Conservation (phyloP, 2,888 invertebrate genomes). For the Plagiodera versicolora region DNA sequence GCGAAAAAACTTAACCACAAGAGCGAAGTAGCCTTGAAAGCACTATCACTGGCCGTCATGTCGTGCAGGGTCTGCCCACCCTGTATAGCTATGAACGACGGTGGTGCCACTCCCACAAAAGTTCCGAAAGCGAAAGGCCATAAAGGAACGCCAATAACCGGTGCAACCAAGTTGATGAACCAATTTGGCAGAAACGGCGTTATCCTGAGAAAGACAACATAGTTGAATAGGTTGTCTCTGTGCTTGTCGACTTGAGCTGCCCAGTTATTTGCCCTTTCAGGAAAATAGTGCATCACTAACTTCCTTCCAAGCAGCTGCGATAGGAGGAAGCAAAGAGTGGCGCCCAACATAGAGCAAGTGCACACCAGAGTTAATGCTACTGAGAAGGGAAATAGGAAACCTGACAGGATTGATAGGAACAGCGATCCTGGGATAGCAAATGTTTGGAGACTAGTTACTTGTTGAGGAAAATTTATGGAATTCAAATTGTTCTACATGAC, state of each 20-base stretch:
- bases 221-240: constrained; percentile 86
- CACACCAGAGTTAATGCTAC: constrained; percentile 86
- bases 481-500: neutral
- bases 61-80: constrained; percentile 95
- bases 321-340: constrained; percentile 91
- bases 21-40: constrained; percentile 88
- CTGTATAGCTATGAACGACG: constrained; percentile 96
- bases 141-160: constrained; percentile 94
- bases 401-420: constrained; percentile 94
- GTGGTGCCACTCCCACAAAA: constrained; percentile 94
- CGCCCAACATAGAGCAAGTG: constrained; percentile 94
- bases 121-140: constrained; percentile 93
- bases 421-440: constrained; percentile 99
- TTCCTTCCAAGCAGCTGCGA: constrained; percentile 88
- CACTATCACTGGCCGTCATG: constrained; percentile 84
- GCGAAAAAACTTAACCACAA: constrained; percentile 78
- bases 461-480: constrained; percentile 46
- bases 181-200: constrained; percentile 98
- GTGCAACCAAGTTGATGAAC: constrained; percentile 97
- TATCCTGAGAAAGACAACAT: constrained; percentile 94
- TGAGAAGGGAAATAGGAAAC: constrained; percentile 93
- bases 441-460: constrained; percentile 81
- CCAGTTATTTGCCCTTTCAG: constrained; percentile 85
- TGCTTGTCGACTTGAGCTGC: constrained; percentile 82
- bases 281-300: constrained; percentile 73